Evolutionary conservation across 2,888 invertebrate genomes (phyloP), one percentile per base, ranked within the genome.

Genomic region (Hypsopygia costalis): DNA sequence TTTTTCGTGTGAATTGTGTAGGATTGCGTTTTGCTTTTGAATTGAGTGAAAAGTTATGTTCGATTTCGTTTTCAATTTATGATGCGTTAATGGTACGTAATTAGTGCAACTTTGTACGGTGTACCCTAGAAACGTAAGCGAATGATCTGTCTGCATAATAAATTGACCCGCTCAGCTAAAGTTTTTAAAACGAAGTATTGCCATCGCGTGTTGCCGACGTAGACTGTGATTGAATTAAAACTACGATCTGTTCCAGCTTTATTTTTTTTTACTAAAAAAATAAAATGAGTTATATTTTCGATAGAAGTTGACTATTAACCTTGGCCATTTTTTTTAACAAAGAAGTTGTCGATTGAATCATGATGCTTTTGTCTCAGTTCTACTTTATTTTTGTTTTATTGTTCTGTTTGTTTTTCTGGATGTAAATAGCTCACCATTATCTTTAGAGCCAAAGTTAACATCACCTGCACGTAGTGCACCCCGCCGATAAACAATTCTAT

Each of bases 131-230:
- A 16, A 39, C 34, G 36, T 39, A 36, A 31, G 16, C 46, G 12
- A 34, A 40, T 33, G 41, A 41, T 31, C 41, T 46, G 49, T 52
- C 47, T 58, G 55, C 61, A 62, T 58, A 51, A 57, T 45, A 53
- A 52, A 59, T 49, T 49, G 52, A 46, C 42, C 43, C 22, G 7
- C 22, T 33, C 45, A 34, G 44, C 46, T 48, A 38, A 54, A 46
- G 48, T 48, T 41, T 43, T 40, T 37, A 49, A 50, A 54, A 50
- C 36, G 34, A 37, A 36, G n/a, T 44, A 51, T 43, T 54, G 47
- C 57, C 49, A 40, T 4, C 4, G 35, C 34, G 30, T 25, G 33
- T n/a, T 31, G 32, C 20, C 28, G 37, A n/a, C 28, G 16, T 8
- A 21, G 16, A 16, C 9, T 30, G 30, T 36, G 9, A 37, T 37